Evolutionary conservation across 2,888 invertebrate genomes (phyloP).

Genomic region (Chesias legatella): DNA sequence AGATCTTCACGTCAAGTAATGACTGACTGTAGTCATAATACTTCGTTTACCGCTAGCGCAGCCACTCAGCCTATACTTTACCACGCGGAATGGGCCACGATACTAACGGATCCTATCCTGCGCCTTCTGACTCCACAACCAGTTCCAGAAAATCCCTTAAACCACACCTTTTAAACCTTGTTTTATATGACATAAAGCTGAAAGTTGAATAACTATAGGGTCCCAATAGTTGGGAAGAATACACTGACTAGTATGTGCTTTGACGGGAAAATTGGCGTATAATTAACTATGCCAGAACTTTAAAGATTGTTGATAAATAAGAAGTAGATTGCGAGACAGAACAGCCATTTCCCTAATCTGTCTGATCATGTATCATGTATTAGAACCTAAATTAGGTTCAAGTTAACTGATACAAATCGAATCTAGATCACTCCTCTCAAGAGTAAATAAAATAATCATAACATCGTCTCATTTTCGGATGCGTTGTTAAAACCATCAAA

Average conservation of each 20-base stretch:
- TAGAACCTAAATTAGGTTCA: too few relatives aligned
- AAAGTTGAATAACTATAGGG: constrained; percentile 9
- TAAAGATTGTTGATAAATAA: constrained; percentile 14
- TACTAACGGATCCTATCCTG: constrained; percentile 41
- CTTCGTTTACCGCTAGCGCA: constrained; percentile 43
- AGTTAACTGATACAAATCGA: too few relatives aligned
- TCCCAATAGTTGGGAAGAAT: constrained; percentile 17
- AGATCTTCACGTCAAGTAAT: constrained; percentile 7
- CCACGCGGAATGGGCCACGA: constrained; percentile 51
- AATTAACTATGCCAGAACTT: constrained; percentile 44
- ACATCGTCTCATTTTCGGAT: too few relatives aligned
- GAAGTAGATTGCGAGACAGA: constrained; percentile 4
- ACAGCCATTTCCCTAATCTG: constrained; percentile 3
- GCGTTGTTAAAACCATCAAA: too few relatives aligned
- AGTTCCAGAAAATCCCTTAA: background rate
- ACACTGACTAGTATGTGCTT: constrained; percentile 44
- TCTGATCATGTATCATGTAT: too few relatives aligned
- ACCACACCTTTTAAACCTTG: background rate
- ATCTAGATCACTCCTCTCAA: too few relatives aligned
- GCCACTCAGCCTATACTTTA: constrained; percentile 46
- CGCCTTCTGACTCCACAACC: constrained; percentile 10
- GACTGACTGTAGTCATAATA: constrained; percentile 13
- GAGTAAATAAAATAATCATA: too few relatives aligned
- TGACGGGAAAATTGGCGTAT: constrained; percentile 42
- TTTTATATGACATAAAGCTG: constrained; percentile 14